Base-by-base conservation (phyloP, 2,113 vertebrate species). In the Saiga tatarica region DNA sequence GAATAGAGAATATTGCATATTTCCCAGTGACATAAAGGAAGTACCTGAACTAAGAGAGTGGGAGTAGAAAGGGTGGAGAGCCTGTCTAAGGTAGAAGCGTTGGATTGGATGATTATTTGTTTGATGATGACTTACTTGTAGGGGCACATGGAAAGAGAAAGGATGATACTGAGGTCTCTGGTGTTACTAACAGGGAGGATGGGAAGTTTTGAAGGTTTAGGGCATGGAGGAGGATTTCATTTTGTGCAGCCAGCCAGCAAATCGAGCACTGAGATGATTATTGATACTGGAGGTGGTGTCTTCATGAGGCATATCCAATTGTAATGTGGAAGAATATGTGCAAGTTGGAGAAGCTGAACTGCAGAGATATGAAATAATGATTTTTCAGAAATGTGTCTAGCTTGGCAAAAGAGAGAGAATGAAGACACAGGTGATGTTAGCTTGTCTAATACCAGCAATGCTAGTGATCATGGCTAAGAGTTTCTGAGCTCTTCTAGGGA, bases 161-260 rank as follows among this genome's bases (percentile, higher is more conserved):
- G 67, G 52, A 23, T 11, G 4, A 0, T 45, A 3, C 1, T 17
- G 4, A 59, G 53, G 12, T 26, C 33, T 83, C 28, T 39, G 47
- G 33, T 6, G 5, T 23, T 28, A 33, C 21, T 4, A 60, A 30
- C 42, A 89, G 19, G 19, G 60, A 64, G 11, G 10, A 52, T 7
- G 39, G 52, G 15, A 52, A 64, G 8, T 25, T 39, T 15, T 1
- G 6, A 50, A 53, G 39, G n/a, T 28, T 2, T 11, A 11, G n/a
- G 8, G 0, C 12, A 50, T 4, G 23, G 10, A 42, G 0, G 26
- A 26, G 26, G 59, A 8, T 79, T 19, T 50, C 1, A 2, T 74
- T 90, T 55, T 82, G 45, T 55, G 14, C 26, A 25, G 8, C 17
- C 4, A 62, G 36, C 47, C 15, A 25, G 33, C 14, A 42, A 45